Base-by-base conservation (phyloP, 2,113 vertebrate species). In the Cryptomyrus ogoouensis region DNA sequence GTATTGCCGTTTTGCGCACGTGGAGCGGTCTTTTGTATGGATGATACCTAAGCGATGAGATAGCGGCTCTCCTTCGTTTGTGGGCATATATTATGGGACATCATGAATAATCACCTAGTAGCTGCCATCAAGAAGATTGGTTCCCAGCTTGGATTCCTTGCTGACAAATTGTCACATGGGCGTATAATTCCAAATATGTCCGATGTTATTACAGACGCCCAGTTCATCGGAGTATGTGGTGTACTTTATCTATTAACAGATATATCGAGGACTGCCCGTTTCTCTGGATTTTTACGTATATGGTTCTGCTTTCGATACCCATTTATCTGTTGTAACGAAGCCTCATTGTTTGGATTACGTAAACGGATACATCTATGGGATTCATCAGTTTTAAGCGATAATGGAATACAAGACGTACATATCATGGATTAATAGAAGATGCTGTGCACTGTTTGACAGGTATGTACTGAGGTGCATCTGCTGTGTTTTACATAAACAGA, bases 271-370 rank as follows among this genome's bases (percentile, higher is more conserved):
- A 24, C 46, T 27, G 24, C 19, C 13, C 44, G 44, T 49, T 86
- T 86, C 83, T 86, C 83, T 89, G 88, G 88, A 83, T 53, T 80
- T 83, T 53, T 89, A 83, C 74, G 56, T 19, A 56, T 50, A 15
- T 13, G n/a, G 50, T 17, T 15, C 50, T 56, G 85, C 85, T 31
- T 87, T 35, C 21, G 27, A 52, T 35, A 53, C 49, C 13, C 15
- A 31, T 49, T 35, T 87, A 24, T 21, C 31, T 10, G 24, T 7
- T 46, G 47, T 53, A 15, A 53, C 13, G 47, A 21, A 56, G 47
- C 47, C 85, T 87, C 46, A 19, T 15, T 47, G 3, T 52, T 31
- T 53, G 85, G 85, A 87, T 87, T 87, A 87, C 56, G 44, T 17
- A 31, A 52, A 49, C 85, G 83, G 44, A 84, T 47, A 44, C 35